phyloP scores from a whole-genome alignment of 2,888 invertebrate species.

The Stegophylla sp. region DNA sequence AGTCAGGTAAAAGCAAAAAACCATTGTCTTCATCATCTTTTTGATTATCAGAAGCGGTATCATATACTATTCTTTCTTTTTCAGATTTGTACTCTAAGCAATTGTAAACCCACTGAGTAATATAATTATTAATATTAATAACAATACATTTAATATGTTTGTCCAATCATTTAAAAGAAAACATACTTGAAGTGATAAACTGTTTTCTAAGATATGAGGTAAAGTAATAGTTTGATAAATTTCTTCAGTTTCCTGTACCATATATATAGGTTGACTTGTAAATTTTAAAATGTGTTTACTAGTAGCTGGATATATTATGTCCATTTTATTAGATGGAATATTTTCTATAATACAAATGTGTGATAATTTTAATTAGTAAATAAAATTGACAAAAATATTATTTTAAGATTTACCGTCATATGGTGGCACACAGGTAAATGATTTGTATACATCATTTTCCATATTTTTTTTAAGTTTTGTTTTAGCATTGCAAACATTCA shows the following conservation, averaged over 20 bases:
- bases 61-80: constrained; percentile 81
- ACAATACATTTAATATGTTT: background rate
- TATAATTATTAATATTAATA: constrained; percentile 10
- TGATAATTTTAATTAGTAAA: background rate
- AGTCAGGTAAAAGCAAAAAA: constrained; percentile 88
- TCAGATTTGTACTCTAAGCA: constrained; percentile 92
- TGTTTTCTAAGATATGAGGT: constrained; percentile 76
- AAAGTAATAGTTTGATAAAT: constrained; percentile 81
- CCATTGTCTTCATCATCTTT: constrained; percentile 80
- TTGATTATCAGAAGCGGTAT: constrained; percentile 65
- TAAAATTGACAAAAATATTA: background rate
- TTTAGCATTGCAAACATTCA: constrained; percentile 68
- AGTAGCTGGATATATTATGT: constrained; percentile 93
- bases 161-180: background rate
- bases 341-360: constrained; percentile 1
- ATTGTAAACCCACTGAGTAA: constrained; percentile 93
- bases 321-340: constrained; percentile 78
- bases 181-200: constrained; percentile 80
- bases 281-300: constrained; percentile 91
- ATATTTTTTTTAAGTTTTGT: constrained; percentile 72
- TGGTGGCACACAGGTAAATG: constrained; percentile 71
- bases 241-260: constrained; percentile 84
- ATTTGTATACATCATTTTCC: constrained; percentile 85
- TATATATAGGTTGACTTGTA: constrained; percentile 74
- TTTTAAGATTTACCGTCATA: constrained; percentile 29